Conservation (phyloP, 1,140 invertebrate genomes). For the Calycopis cecrops region DNA sequence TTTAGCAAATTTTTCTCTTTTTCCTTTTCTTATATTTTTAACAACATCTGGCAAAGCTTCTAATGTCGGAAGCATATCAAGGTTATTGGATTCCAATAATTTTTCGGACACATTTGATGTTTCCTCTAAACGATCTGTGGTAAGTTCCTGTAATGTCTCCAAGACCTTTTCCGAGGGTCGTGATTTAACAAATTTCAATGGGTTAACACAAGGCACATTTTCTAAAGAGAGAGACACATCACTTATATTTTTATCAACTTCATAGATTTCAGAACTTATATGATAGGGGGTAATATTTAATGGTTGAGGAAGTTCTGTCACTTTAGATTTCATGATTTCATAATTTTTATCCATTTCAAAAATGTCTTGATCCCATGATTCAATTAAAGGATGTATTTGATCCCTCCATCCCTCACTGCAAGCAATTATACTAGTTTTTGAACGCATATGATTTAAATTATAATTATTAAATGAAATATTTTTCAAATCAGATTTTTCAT, state of each 20-base stretch:
- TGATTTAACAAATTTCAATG: constrained; percentile 75
- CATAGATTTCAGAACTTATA: constrained; percentile 64
- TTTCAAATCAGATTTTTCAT: constrained; percentile 58
- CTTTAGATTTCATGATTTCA: constrained; percentile 48
- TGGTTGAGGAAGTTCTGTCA: constrained; percentile 72
- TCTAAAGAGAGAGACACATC: constrained; percentile 77
- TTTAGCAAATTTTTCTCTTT: constrained; percentile 75
- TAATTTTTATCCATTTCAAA: constrained; percentile 75
- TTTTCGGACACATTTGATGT: constrained; percentile 77
- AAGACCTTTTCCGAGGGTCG: constrained; percentile 72
- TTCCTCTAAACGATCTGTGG: constrained; percentile 72
- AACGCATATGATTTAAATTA: constrained; percentile 61
- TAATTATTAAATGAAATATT: constrained; percentile 52
- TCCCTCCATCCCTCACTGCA: constrained; percentile 76
- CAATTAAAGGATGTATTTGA: constrained; percentile 76
- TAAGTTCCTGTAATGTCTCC: constrained; percentile 70
- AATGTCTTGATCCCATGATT: constrained; percentile 78
- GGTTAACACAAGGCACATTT: constrained; percentile 77
- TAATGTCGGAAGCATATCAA: constrained; percentile 77
- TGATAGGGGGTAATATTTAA: constrained; percentile 70
- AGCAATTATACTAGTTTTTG: constrained; percentile 69
- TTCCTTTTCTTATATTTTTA: constrained; percentile 78
- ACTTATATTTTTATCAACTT: constrained; percentile 64
- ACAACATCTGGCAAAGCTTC: constrained; percentile 80
- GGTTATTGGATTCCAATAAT: constrained; percentile 70